These are phyloP conservation scores for Philereme vetulata DNA, from an alignment of 2,888 invertebrate genomes.

Conservation along the genomic window DNA sequence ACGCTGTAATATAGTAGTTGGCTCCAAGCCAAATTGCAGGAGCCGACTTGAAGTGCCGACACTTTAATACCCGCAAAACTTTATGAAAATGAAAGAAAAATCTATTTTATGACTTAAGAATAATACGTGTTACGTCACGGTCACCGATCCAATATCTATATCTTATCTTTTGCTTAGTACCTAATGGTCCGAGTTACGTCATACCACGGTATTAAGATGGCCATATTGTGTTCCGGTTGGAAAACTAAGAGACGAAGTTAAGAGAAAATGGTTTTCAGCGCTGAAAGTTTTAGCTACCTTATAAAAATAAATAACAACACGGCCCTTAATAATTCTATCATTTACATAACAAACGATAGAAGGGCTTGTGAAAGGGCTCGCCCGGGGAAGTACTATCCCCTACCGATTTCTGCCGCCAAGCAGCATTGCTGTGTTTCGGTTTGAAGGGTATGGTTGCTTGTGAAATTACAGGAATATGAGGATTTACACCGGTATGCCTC, in stretches of 20 bases:
- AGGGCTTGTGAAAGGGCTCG: too few relatives aligned
- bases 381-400: too few relatives aligned
- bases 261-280: neutral
- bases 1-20: slow-evolving; percentile 57
- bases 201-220: neutral
- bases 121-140: slow-evolving; percentile 24
- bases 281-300: neutral
- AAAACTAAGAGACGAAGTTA: neutral
- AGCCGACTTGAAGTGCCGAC: slow-evolving; percentile 55
- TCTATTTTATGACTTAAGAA: slow-evolving; percentile 31
- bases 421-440: too few relatives aligned
- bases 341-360: too few relatives aligned
- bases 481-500: too few relatives aligned
- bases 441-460: too few relatives aligned
- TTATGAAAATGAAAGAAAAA: slow-evolving; percentile 68
- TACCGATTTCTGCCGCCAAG: too few relatives aligned
- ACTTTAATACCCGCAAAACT: slow-evolving; percentile 67
- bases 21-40: slow-evolving; percentile 59
- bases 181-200: slow-evolving; percentile 12
- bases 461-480: too few relatives aligned
- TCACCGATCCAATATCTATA: slow-evolving; percentile 21
- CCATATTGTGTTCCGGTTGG: slow-evolving; percentile 6
- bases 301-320: too few relatives aligned
- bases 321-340: too few relatives aligned
- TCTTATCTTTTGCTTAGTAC: slow-evolving; percentile 15